Evolutionary conservation across 2,113 vertebrate species (phyloP).

Genomic region (Nanorana parkeri): DNA sequence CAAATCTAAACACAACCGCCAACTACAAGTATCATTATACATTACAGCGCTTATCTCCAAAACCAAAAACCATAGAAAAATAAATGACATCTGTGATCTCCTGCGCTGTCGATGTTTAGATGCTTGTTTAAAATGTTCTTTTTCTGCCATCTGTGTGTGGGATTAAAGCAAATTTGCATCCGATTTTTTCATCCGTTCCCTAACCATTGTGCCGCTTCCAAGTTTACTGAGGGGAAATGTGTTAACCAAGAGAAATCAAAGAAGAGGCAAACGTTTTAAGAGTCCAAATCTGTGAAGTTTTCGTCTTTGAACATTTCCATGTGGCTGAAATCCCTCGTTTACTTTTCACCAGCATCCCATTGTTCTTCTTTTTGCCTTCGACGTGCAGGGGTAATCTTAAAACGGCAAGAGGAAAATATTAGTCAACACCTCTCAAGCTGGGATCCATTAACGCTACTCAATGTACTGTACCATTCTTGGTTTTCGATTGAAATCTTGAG

Average conservation of each 20-base stretch:
- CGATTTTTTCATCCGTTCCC: slow-evolving; percentile 35
- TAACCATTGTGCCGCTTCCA: slow-evolving; percentile 41
- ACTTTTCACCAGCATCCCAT: slow-evolving; percentile 47
- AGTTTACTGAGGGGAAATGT: slow-evolving; percentile 40
- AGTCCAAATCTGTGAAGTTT: slow-evolving; percentile 33
- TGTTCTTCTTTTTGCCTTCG: slow-evolving; percentile 35
- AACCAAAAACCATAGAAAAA: not conserved
- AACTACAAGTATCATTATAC: slow-evolving; percentile 31
- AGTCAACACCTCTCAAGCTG: slow-evolving; percentile 43
- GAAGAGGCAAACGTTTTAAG: not conserved
- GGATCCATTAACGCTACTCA: slow-evolving; percentile 54
- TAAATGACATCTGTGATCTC: slow-evolving; percentile 11
- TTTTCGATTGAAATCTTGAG: slow-evolving; percentile 55
- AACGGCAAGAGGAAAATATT: slow-evolving; percentile 59
- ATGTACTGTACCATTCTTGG: slow-evolving; percentile 50
- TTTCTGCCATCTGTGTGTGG: slow-evolving; percentile 35
- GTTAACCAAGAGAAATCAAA: slow-evolving; percentile 46
- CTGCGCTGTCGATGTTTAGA: slow-evolving; percentile 10
- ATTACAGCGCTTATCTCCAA: slow-evolving; percentile 9
- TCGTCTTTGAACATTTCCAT: slow-evolving; percentile 42
- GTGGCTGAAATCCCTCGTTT: not conserved
- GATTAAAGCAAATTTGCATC: slow-evolving; percentile 50
- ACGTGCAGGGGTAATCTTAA: slow-evolving; percentile 46
- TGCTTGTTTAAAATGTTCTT: slow-evolving; percentile 50
- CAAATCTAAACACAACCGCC: slow-evolving; percentile 3